Base-by-base conservation (phyloP, 1,140 invertebrate species). In the Drosophila mauritiana region DNA sequence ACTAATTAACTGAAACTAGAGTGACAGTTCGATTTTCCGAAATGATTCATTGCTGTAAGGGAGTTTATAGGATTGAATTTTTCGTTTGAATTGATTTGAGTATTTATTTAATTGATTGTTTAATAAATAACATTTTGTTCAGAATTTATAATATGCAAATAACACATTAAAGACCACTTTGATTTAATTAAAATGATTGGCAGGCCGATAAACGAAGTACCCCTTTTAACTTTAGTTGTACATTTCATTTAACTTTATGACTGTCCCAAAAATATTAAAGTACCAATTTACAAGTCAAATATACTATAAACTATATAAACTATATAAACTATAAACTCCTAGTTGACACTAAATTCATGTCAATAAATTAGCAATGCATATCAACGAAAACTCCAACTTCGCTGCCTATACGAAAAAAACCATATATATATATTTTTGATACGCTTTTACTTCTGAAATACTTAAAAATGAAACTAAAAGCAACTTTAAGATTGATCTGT, bases 371-470 rank as follows among this genome's bases (percentile, higher is more conserved):
- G 62, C 20, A 54, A 39, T 55, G 40, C 34, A 15, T 20, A 2
- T 13, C 8, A 27, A 11, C 3, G 5, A 13, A 10, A 11, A 63
- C 12, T 13, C n/a, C 43, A 53, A 48, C 10, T 25, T 12, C 4
- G 12, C 25, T 67, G 17, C 13, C 6, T 10, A 27, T 22, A n/a
- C 10, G 10, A 11, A 39, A 67, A 27, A 54, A 42, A 22, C 20
- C 0, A 22, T 2, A 22, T 22, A 22, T 22, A 77, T 72, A 78
- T 70, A 81, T 73, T 86, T 85, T 68, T 81, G 67, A 81, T 78
- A 78, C 78, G 78, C 57, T 80, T 80, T 67, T 78, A 80, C 27
- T 56, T 49, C 43, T 37, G 46, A 63, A 64, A 63, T 67, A 63
- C 37, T 51, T 37, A 10, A 31, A 25, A 11, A 63, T 20, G 11